phyloP scores from a whole-genome alignment of 2,888 invertebrate genomes.

The Eueremaeus valkanovi region DNA sequence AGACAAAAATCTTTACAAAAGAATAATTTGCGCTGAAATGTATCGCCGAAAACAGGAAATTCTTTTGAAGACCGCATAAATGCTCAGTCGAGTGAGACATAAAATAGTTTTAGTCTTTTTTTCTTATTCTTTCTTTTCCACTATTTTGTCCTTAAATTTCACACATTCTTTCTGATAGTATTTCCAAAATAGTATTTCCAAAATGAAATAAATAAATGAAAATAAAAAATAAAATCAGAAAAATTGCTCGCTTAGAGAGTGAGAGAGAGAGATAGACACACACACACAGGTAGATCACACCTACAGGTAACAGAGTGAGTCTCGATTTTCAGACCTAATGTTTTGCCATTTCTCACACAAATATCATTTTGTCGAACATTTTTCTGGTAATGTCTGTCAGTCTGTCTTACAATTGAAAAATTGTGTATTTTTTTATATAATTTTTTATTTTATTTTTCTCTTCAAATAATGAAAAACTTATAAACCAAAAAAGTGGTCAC shows the following conservation, averaged over 20 bases:
- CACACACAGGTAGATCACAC: background rate
- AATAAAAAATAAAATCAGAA: background rate
- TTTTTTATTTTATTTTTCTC: background rate
- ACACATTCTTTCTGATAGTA: background rate
- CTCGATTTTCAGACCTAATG: background rate
- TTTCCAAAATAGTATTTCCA: no score
- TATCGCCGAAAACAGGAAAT: constrained; percentile 21
- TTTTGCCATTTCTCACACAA: constrained; percentile 11
- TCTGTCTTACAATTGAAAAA: background rate
- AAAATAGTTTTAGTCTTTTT: background rate
- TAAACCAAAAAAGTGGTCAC: constrained; percentile 22
- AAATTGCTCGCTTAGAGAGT: no score
- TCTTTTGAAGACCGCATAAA: constrained; percentile 23
- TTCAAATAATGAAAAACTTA: constrained; percentile 3
- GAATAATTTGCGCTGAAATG: constrained; percentile 7
- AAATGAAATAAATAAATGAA: background rate
- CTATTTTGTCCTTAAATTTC: constrained; percentile 2
- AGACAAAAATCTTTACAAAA: background rate
- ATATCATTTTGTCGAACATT: constrained; percentile 29
- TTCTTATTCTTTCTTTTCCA: background rate
- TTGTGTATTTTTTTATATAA: background rate
- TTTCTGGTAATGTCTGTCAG: background rate
- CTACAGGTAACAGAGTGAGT: background rate
- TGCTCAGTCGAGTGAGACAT: background rate
- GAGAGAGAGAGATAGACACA: background rate